Base-by-base conservation (phyloP, 2,888 invertebrate species). In the Melanargia galathea region DNA sequence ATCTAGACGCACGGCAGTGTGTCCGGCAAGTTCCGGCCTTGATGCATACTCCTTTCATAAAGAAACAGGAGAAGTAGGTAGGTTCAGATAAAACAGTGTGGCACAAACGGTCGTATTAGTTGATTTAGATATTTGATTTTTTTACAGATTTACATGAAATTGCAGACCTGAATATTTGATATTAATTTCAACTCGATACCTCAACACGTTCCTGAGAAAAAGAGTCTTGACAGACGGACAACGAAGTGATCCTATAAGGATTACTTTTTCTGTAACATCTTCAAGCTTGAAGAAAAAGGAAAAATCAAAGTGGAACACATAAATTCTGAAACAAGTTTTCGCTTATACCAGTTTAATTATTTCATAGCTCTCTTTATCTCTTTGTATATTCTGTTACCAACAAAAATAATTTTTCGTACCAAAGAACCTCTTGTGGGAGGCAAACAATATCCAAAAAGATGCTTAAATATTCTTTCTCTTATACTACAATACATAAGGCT, bases 371-470 rank as follows among this genome's bases (percentile, higher is more conserved):
- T 65, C 55, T 62, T 62, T 60, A 65, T 38, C 63, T 66, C 66
- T 66, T 61, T 66, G 63, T 63, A 55, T 61, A 63, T 51, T 60
- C 54, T 51, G 60, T 66, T 62, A 64, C 55, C 45, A 62, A 63
- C 63, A 59, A 60, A 67, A 65, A 65, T 51, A 56, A 55, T 40
- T 55, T 67, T 57, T 46, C 61, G 49, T 62, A 57, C 57, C 67
- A 67, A 67, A 67, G 65, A 67, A 67, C 63, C 67, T 67, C 65
- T 61, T 67, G 63, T 65, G 64, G 38, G 58, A 67, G 33, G 63
- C 63, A 54, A 65, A 61, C 63, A 65, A 65, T 63, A 59, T 59
- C 61, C 67, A 67, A 67, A 67, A 67, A 67, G 67, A 67, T 65
- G 61, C 55, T 65, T 55, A 65, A 67, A 65, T 67, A 67, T 65